Evolutionary conservation across 2,888 invertebrate genomes (phyloP), one percentile per base, ranked within the genome.

Genomic region (Melitaea athalia): DNA sequence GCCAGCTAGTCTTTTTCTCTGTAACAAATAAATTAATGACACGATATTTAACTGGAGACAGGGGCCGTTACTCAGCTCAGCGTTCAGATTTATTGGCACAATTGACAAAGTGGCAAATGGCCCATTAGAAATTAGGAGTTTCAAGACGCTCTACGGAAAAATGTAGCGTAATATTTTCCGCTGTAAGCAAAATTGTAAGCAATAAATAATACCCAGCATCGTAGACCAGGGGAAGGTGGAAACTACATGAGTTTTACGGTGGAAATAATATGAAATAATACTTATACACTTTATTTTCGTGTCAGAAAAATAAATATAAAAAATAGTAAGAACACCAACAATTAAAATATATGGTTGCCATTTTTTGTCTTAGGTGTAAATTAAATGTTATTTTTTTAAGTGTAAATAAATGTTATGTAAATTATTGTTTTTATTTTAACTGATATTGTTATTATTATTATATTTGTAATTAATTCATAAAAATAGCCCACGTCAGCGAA

Each of bases 51-150:
- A 78, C 81, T 76, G 76, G 80, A 85, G 91, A 90, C 89, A 81
- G 80, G 55, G 78, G 81, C 81, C 79, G 85, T 92, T 89, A 90
- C 83, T 92, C 90, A 91, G 80, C 74, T 77, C 78, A 79, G 81
- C 82, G 84, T 79, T 75, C 87, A 88, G 92, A 93, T 93, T 93
- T 93, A 93, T 93, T 86, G 89, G 79, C 78, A 91, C 92, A 92
- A 93, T 93, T 92, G 93, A 93, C 93, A 92, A 93, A 93, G 91
- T 93, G 92, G 93, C 89, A 92, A 92, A 92, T 93, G 91, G 91
- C 75, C 92, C 92, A 93, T 93, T 92, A 93, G 92, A 92, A 93
- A 92, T 93, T 92, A 92, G 89, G 85, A 89, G 88, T 85, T 86
- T 79, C 81, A 78, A 78, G 83, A 82, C 83, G 80, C 78, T 79